Evolutionary conservation across 1,140 invertebrate genomes (phyloP), one percentile per base, ranked within the genome.

Genomic region (Halotydeus destructor): DNA sequence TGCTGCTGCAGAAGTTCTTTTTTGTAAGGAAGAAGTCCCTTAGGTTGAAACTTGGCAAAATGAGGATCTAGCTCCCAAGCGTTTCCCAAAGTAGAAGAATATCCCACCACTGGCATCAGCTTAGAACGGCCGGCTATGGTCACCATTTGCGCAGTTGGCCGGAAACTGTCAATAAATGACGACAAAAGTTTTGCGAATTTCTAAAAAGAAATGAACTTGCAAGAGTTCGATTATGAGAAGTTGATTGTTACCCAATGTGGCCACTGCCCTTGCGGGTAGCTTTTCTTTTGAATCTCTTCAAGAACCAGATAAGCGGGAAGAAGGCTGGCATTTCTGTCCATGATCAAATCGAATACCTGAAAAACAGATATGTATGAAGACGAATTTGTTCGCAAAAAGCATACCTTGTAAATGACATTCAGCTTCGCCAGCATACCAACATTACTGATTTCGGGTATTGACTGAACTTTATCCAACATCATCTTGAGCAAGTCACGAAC

Each of bases 241-340:
- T 11, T 22, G 14, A 4, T 22, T 46, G 59, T 65, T 70, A 81
- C 78, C 85, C 86, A 93, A 62, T 93, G 85, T 25, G 83, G 83
- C 70, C 76, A 81, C 41, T 69, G 69, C 27, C 38, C 45, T 44
- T 38, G 44, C 23, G 43, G 5, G 38, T 21, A 31, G n/a, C 46
- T 27, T 32, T 50, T 52, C 62, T 93, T 83, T 39, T 80, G 72
- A 50, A 96, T 76, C 64, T 94, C 86, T 61, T 86, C 91, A 0
- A 89, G 76, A 46, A 93, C 80, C 49, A 96, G 81, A 59, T 93
- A 93, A 16, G 78, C 81, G 11, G 89, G 89, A 31, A 94, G 61
- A 8, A 96, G 62, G 54, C 83, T 88, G 3, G 78, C 75, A 63
- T 88, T 83, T 23, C 88, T 66, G 57, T 94, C 81, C 63, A 94